Conservation (phyloP, 2,113 vertebrate genomes). For the Phalacrocorax pelagicus region DNA sequence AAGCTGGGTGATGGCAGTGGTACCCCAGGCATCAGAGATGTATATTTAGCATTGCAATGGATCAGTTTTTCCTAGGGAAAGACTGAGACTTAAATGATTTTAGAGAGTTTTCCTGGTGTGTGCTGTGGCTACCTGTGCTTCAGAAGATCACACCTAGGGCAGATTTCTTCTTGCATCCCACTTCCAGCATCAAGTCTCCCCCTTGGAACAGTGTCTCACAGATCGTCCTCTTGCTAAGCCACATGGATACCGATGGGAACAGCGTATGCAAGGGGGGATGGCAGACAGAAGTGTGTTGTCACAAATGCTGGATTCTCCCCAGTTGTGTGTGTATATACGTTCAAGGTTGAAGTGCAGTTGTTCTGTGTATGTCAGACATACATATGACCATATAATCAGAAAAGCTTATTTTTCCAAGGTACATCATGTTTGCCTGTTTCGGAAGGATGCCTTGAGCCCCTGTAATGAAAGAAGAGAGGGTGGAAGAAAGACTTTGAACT, state of each 20-base stretch:
- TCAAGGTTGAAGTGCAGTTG: background rate
- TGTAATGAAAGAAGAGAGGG: background rate
- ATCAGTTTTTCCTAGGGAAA: background rate
- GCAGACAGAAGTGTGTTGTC: background rate
- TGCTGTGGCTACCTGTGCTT: background rate
- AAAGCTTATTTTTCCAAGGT: background rate
- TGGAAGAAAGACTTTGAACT: background rate
- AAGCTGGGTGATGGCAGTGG: background rate
- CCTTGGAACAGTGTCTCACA: background rate
- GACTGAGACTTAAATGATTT: background rate
- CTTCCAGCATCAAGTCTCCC: background rate
- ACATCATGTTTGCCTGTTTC: background rate
- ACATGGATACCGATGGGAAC: rapidly evolving
- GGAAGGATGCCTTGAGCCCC: background rate
- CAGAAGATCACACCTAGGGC: background rate
- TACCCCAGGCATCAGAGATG: background rate
- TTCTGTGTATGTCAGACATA: background rate
- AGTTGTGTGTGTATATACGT: background rate
- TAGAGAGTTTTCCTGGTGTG: background rate
- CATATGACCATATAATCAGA: background rate
- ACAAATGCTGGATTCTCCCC: background rate
- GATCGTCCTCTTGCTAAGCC: background rate
- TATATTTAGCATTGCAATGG: background rate
- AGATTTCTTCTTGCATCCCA: background rate
- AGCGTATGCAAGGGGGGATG: rapidly evolving